Evolutionary conservation across 2,797 vertebrate genomes (phyloP), one percentile per base, ranked within the genome.

Genomic region (Syngnathus rostellatus): DNA sequence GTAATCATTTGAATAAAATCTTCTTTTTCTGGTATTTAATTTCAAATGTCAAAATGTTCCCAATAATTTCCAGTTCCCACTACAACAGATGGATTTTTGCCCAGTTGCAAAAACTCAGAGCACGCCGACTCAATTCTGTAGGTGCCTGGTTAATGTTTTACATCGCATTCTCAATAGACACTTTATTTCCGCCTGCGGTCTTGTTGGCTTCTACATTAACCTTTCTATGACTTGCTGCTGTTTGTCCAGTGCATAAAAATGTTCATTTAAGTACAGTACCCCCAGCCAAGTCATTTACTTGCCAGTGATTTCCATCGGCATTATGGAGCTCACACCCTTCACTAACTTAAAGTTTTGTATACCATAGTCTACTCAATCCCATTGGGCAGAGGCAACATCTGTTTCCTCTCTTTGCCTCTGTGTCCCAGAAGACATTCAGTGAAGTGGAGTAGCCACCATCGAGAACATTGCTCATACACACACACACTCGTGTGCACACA

Each of bases 261-360:
- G 40, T 67, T 43, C 51, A 59, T 72, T 68, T 70, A 25, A 63
- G 75, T 75, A 76, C 63, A 73, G 43, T 39, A 45, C 60, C 59
- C 58, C 59, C 39, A 41, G 59, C n/a, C 19, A 61, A 61, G 59
- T 55, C 55, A 66, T 62, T 72, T 60, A 21, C 70, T 70, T 72
- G 76, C 78, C 40, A 68, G 77, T 72, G 79, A 58, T 81, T 81
- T 83, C 19, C 68, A 67, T 77, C 73, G 67, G 77, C 76, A 78
- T 79, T 72, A 80, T 80, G 80, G 80, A 82, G 80, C 70, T 77
- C 73, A 84, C 79, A 85, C 86, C 81, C 83, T 85, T 84, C 78
- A 80, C 79, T 80, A 72, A 4, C 80, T 81, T 85, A 77, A 72
- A 81, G 76, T 75, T 79, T 77, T 69, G 61, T 78, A 75, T 84